Evolutionary conservation across 1,140 invertebrate genomes (phyloP), one percentile per base, ranked within the genome.

Genomic region (Pteromalus puparum): DNA sequence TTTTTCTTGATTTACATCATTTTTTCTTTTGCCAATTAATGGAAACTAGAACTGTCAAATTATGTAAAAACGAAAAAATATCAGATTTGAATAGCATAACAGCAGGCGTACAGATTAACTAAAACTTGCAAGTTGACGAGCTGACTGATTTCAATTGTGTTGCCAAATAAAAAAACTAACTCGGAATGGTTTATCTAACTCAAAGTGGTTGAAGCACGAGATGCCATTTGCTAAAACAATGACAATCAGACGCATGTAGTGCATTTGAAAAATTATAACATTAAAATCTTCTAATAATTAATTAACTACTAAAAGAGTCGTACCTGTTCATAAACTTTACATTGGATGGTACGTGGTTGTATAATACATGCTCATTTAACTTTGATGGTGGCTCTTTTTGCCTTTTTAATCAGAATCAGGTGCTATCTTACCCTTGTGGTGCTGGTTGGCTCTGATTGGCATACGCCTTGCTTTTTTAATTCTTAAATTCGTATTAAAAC

Each of bases 111-210:
- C 48, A 68, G 72, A 83, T 78, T 68, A 80, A 80, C 12, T 42
- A 78, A 79, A 74, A 26, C 76, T 68, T 83, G 26, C 82, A 73
- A 74, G 68, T 46, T 73, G 79, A 84, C 53, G 28, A 67, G 61
- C 73, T 46, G 74, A 84, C 82, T 88, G 21, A 81, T 84, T 84
- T 85, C 86, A 85, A 86, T 74, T 74, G 68, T 84, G 53, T 74
- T 74, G 68, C 85, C 86, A 86, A 86, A 88, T 87, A 88, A 87
- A 48, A 48, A 48, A 86, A 92, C 90, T 91, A 92, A 91, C 90
- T 91, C 87, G 88, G 89, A 91, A 92, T 92, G 90, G 88, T 92
- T 91, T 87, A 90, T 90, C 87, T 90, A 92, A 91, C 89, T 81
- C 77, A 80, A 84, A 82, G 82, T 85, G 88, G 85, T 89, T 86